Conservation (phyloP, 2,113 vertebrate species). For the Himantopus leucocephalus region DNA sequence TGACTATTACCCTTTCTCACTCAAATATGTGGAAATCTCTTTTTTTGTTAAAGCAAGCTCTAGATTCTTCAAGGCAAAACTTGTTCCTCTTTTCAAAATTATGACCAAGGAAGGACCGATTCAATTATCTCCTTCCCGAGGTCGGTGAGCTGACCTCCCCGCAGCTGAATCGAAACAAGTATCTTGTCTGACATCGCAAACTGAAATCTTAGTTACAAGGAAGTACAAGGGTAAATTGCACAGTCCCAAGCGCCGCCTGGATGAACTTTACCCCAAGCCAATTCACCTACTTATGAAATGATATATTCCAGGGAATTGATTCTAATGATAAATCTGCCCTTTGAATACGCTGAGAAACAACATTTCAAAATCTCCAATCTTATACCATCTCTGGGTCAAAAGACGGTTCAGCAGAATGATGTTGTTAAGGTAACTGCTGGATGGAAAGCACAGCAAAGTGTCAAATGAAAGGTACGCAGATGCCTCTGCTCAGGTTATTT, state of each 20-base stretch:
- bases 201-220: not conserved
- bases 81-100: not conserved
- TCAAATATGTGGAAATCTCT: fast-evolving
- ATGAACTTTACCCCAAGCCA: slow-evolving; percentile 41
- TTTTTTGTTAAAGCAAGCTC: not conserved
- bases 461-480: fast-evolving
- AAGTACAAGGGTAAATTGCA: slow-evolving; percentile 20
- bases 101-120: not conserved
- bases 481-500: not conserved
- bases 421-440: not conserved
- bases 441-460: not conserved
- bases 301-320: slow-evolving; percentile 2
- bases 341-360: not conserved
- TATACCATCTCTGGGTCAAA: slow-evolving; percentile 13
- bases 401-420: not conserved
- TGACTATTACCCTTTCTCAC: not conserved
- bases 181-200: slow-evolving; percentile 16
- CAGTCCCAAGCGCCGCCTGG: not conserved
- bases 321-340: slow-evolving; percentile 34
- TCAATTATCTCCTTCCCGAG: not conserved
- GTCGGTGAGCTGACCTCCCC: not conserved
- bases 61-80: not conserved
- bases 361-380: slow-evolving; percentile 22
- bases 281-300: slow-evolving; percentile 52
- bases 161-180: not conserved